Evolutionary conservation across 2,888 invertebrate species (phyloP).

Genomic region (Pachydiplax longipennis): DNA sequence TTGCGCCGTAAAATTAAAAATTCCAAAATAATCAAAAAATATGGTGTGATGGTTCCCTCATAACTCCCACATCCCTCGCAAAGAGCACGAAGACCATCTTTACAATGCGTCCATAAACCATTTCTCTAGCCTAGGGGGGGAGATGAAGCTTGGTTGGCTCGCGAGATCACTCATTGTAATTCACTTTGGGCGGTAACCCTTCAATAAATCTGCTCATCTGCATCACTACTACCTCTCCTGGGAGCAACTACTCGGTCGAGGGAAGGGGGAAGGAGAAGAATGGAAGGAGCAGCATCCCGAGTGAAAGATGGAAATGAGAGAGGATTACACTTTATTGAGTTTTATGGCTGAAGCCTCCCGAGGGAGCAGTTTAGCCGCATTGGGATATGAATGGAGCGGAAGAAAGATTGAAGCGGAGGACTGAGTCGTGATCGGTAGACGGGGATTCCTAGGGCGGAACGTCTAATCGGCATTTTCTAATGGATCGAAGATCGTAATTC

Average conservation of each 20-base stretch:
- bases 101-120: neutral
- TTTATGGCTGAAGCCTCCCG: neutral
- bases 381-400: neutral
- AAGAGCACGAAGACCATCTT: neutral
- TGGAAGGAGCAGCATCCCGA: neutral
- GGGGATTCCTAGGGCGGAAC: neutral
- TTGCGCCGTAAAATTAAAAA: too few relatives aligned
- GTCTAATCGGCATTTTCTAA: too few relatives aligned
- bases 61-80: neutral
- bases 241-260: neutral
- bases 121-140: neutral
- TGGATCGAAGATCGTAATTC: too few relatives aligned
- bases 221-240: neutral
- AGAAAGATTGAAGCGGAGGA: neutral
- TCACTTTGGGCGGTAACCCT: neutral
- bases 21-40: too few relatives aligned
- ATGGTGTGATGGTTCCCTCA: too few relatives aligned
- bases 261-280: neutral
- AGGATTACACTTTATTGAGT: neutral
- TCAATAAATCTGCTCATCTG: neutral
- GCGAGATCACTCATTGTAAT: neutral
- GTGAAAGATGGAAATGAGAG: neutral
- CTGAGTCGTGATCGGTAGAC: neutral
- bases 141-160: neutral
- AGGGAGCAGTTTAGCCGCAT: neutral